Evolutionary conservation across 2,888 invertebrate species (phyloP), one percentile per base, ranked within the genome.

Genomic region (Chesias legatella): DNA sequence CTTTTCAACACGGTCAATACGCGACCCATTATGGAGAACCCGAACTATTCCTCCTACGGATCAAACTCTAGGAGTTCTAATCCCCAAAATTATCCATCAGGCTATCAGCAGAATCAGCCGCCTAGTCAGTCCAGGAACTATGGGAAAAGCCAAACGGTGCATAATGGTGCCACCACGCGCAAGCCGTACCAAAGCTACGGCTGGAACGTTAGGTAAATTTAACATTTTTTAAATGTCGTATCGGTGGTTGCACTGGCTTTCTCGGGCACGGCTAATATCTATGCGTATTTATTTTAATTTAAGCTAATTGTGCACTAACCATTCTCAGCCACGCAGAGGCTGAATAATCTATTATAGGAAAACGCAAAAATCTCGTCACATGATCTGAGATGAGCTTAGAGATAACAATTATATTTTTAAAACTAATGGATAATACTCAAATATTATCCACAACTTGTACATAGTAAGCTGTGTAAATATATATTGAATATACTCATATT

Each of bases 191-290:
- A 46, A 21, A 63, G 69, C 34, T 89, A 86, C 58, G 88, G 88
- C 51, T 88, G 88, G 88, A 82, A 77, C 46, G 63, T 82, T 73
- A 82, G 89, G 89, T 89, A 89, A 89, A 74, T 75, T 63, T 52
- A 33, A 35, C 24, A n/a, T n/a, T 29, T 21, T 30, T 23, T 10
- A 33, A 22, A 24, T 30, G 20, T 17, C 11, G 24, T 13, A 11
- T 41, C 25, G 43, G 41, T 41, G 43, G 37, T 49, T 45, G 43
- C 56, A 42, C 48, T 39, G 10, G 48, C 54, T 53, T 39, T 27
- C 31, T 21, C 33, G 35, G 34, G 30, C 45, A 51, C 51, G 29
- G 32, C 36, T 46, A 35, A 29, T 43, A 46, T 30, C 30, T 43
- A 44, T 30, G 34, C 35, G 22, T 43, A 35, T 33, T 42, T 23